Conservation (phyloP, 2,797 vertebrate species). For the Chiloscyllium punctatum region DNA sequence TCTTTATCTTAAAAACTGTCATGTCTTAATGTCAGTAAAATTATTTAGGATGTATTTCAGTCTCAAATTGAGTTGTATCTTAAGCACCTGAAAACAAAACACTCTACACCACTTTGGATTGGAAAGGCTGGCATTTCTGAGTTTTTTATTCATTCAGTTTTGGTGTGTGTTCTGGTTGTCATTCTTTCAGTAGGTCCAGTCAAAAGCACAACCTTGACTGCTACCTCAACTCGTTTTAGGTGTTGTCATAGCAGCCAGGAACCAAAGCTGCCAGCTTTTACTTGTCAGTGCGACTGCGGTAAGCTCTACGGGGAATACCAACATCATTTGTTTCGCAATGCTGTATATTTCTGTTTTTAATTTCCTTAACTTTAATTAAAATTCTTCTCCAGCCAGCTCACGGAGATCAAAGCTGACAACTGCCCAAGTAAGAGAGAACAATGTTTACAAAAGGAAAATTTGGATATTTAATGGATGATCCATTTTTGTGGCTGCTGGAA, state of each 20-base stretch:
- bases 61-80: background rate
- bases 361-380: background rate
- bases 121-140: background rate
- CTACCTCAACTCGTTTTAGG: background rate
- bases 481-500: background rate
- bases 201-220: background rate
- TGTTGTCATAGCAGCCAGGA: background rate
- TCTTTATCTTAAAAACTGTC: background rate
- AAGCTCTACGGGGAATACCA: background rate
- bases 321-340: background rate
- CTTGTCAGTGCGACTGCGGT: background rate
- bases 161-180: background rate
- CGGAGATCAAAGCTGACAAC: background rate
- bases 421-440: background rate
- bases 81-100: background rate
- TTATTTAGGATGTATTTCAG: too few species aligned
- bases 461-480: background rate
- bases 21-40: too few species aligned
- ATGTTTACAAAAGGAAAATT: background rate
- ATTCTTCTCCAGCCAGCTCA: background rate
- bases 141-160: background rate
- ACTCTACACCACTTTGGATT: background rate
- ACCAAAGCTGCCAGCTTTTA: background rate
- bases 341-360: background rate
- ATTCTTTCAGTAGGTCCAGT: background rate